Evolutionary conservation across 2,113 vertebrate genomes (phyloP).

Genomic region (Chloropsis cyanopogon): DNA sequence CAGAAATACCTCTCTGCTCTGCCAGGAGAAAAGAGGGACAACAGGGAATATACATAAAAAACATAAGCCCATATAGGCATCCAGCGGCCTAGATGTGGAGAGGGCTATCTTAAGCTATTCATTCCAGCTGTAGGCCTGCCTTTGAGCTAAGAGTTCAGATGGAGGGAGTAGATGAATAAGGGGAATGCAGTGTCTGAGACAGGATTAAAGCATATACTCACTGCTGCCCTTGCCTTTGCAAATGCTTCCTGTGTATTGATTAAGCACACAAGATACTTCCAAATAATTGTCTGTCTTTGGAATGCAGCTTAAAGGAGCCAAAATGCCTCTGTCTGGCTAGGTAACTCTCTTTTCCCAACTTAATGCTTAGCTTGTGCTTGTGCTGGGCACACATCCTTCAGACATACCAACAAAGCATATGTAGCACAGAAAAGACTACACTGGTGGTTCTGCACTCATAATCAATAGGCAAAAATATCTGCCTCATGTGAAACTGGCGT

Average conservation of each 20-base stretch:
- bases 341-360: not conserved
- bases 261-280: not conserved
- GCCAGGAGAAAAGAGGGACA: not conserved
- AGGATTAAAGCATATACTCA: not conserved
- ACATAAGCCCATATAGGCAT: not conserved
- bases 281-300: not conserved
- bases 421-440: not conserved
- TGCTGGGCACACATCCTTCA: not conserved
- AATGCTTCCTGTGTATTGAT: not conserved
- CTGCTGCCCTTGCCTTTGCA: not conserved
- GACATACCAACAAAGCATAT: not conserved
- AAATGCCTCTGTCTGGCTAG: not conserved
- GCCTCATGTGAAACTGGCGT: not conserved
- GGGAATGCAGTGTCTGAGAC: not conserved
- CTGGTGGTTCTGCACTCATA: not conserved
- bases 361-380: not conserved
- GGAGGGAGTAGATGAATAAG: not conserved
- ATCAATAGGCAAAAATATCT: not conserved
- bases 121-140: not conserved
- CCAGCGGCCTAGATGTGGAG: not conserved
- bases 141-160: not conserved
- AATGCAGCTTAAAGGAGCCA: not conserved
- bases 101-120: not conserved
- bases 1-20: not conserved
- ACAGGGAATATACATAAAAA: not conserved